A percentile compares a stretch with the other conserved stretches of the same genome.
phyloP scores from a whole-genome alignment of 2,113 vertebrate species.

The Todiramphus saurophagus region DNA sequence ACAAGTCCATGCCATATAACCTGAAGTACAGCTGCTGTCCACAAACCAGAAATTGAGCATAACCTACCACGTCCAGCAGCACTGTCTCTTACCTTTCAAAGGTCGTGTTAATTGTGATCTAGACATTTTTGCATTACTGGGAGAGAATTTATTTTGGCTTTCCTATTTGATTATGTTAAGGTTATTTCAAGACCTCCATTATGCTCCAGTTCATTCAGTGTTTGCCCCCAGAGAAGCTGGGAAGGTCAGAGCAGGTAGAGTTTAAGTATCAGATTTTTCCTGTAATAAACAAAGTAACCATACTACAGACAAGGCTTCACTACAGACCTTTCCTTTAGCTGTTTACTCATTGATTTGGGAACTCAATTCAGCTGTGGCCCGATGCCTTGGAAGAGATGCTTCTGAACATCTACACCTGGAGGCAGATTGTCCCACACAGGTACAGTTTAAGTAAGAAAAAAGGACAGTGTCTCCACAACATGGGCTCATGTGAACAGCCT shows the following conservation, averaged over 20 bases:
- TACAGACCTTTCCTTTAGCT: neutral
- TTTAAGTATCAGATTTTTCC: neutral
- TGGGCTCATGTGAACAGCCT: neutral
- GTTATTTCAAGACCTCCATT: neutral
- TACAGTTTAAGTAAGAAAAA: neutral
- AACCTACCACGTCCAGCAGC: neutral
- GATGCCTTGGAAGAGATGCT: rapidly evolving
- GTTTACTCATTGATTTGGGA: neutral
- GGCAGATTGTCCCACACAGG: rapidly evolving
- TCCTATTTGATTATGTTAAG: neutral
- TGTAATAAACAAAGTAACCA: neutral
- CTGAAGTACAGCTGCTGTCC: neutral
- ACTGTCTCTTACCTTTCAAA: neutral
- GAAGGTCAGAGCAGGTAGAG: neutral
- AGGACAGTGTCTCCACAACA: neutral
- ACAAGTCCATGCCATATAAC: neutral
- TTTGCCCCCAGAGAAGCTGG: neutral
- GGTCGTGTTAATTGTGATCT: neutral
- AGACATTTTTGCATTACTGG: neutral
- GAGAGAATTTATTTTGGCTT: neutral
- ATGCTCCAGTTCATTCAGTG: neutral
- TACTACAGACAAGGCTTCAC: neutral
- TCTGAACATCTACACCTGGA: neutral
- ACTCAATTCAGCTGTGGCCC: neutral
- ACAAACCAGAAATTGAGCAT: neutral